Percentiles rank a stretch among this genome's conserved stretches.
These are phyloP conservation scores for Vollenhovia emeryi DNA, from an alignment of 1,140 invertebrate species.

Conservation along the genomic window DNA sequence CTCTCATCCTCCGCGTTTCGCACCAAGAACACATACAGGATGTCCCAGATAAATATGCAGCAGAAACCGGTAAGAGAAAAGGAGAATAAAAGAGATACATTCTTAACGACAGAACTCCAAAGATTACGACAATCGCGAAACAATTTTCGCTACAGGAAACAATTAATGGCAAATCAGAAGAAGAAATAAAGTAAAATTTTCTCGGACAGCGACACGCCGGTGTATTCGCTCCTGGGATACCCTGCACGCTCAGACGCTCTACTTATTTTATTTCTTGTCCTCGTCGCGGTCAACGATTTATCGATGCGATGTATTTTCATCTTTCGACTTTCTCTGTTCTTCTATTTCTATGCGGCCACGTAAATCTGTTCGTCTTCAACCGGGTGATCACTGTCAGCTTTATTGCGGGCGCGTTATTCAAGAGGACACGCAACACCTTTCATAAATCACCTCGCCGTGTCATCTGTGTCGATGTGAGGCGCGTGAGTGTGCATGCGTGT, in stretches of 20 bases:
- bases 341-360: neutral
- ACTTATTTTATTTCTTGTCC: neutral
- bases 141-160: neutral
- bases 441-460: conserved; percentile 8
- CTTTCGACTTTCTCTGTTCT: neutral
- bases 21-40: neutral
- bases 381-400: conserved; percentile 22
- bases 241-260: neutral
- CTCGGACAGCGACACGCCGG: neutral
- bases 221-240: neutral
- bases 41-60: conserved; percentile 20
- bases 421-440: conserved; percentile 12
- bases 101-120: neutral
- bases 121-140: neutral
- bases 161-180: neutral
- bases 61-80: neutral
- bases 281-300: neutral
- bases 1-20: neutral
- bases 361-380: conserved; percentile 10
- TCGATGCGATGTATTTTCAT: neutral
- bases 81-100: neutral
- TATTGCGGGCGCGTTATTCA: conserved; percentile 21
- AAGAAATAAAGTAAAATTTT: neutral
- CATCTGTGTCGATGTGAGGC: neutral
- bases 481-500: conserved; percentile 9